Base-by-base conservation (phyloP, 2,113 vertebrate genomes). In the Scytalopus superciliaris region DNA sequence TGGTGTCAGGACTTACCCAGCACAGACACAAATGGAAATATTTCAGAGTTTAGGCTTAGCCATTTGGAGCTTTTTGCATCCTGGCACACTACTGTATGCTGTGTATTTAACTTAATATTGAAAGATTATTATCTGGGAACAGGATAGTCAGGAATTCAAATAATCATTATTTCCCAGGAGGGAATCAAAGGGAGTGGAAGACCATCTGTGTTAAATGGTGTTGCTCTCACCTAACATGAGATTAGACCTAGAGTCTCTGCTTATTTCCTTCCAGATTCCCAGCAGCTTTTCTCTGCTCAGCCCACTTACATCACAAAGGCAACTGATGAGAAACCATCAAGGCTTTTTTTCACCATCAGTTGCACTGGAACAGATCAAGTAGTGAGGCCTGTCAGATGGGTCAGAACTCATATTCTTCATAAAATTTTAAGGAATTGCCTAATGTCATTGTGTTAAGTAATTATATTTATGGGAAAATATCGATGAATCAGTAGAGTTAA, bases 381-480 rank as follows among this genome's bases (percentile, higher is more conserved):
- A 50, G 18, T 18, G 33, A 21, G 13, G 33, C 30, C 37, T 77
- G 9, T 79, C n/a, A 84, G 63, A 28, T 42, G 19, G n/a, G 57
- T n/a, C 24, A 10, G 14, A 40, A 35, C 44, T 87, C 19, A 5
- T 40, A 27, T 47, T 87, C 52, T 85, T 94, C 19, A 39, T 8
- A 84, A 24, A 40, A 40, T 84, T 59, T 86, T 33, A 92, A 93
- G 49, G 37, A 93, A 90, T 4, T 82, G 27, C 22, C 81, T 35
- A 79, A 44, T 55, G 27, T 55, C 56, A 68, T 53, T 84, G 27
- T 73, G 62, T 63, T 37, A 45, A 79, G 45, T 45, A 87, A 87
- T 70, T 49, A 42, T 53, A 60, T 69, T 89, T 91, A 57, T n/a
- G 30, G 19, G 11, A 87, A 76, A 75, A 83, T 76, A 75, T 35